Percentiles rank a stretch among this genome's conserved stretches.
Conservation (phyloP, 2,113 vertebrate species). For the Arothron firmamentum region DNA sequence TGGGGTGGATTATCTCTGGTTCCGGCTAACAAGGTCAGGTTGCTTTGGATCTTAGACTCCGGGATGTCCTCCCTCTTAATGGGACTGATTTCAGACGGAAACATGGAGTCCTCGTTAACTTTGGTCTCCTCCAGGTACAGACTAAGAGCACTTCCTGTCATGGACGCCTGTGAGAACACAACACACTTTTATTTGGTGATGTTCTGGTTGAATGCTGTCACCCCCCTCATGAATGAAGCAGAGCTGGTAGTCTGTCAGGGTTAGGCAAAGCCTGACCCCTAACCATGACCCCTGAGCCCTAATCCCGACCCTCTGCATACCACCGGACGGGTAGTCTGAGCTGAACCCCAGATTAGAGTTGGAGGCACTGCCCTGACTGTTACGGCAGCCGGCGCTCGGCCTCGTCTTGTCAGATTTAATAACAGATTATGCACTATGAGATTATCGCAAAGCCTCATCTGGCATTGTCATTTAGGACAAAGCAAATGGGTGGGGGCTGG, state of each 20-base stretch:
- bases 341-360: constrained; percentile 19
- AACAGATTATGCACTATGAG: constrained; percentile 57
- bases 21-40: constrained; percentile 57
- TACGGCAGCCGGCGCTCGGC: constrained; percentile 40
- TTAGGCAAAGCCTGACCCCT: too few species aligned
- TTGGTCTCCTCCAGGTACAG: constrained; percentile 82
- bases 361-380: background rate
- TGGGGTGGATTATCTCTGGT: constrained; percentile 63
- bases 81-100: constrained; percentile 66
- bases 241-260: too few species aligned
- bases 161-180: constrained; percentile 81
- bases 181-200: background rate
- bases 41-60: constrained; percentile 57
- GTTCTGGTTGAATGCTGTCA: background rate
- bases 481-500: constrained; percentile 31
- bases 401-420: constrained; percentile 60
- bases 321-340: too few species aligned
- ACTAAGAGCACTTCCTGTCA: constrained; percentile 85
- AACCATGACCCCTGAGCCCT: background rate
- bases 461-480: constrained; percentile 44
- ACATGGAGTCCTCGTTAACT: constrained; percentile 73
- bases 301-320: too few species aligned
- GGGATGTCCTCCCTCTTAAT: constrained; percentile 65
- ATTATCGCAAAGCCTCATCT: constrained; percentile 63
- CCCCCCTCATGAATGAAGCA: too few species aligned